These are phyloP conservation scores for Cynocephalus volans DNA, from an alignment of 2,113 vertebrate species.

Conservation along the genomic window DNA sequence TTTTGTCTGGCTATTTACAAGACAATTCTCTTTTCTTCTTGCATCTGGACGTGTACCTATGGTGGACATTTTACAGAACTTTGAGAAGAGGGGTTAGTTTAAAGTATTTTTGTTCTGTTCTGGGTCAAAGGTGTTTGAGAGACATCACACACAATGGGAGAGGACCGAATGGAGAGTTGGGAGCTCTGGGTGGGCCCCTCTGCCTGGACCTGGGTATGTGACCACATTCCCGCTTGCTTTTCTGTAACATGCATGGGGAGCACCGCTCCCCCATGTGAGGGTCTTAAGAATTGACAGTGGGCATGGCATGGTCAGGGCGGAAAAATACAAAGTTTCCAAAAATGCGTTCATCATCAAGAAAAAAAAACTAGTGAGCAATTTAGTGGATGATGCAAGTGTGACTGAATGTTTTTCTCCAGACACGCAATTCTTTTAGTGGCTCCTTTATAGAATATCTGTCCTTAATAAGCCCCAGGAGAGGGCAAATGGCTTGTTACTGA, in stretches of 20 bases:
- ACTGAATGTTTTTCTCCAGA: background rate
- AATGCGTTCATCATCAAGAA: background rate
- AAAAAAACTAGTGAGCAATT: background rate
- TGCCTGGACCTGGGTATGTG: background rate
- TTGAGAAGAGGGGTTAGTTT: background rate
- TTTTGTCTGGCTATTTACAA: no score
- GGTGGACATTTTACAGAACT: background rate
- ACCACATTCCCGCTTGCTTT: background rate
- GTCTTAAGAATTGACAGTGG: background rate
- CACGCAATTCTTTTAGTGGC: background rate
- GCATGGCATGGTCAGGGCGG: fast-evolving
- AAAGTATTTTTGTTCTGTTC: background rate
- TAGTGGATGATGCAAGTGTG: fast-evolving
- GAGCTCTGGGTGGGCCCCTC: background rate
- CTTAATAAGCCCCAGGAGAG: background rate
- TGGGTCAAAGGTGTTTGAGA: background rate
- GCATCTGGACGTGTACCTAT: background rate
- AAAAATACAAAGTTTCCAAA: background rate
- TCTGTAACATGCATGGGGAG: fast-evolving
- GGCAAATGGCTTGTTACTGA: background rate
- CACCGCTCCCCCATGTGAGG: fast-evolving
- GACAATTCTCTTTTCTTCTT: fast-evolving
- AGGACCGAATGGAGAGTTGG: fast-evolving
- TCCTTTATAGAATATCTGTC: background rate
- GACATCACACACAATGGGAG: fast-evolving